Conservation (phyloP, 2,888 invertebrate genomes). For the Schrankia costaestrigalis region DNA sequence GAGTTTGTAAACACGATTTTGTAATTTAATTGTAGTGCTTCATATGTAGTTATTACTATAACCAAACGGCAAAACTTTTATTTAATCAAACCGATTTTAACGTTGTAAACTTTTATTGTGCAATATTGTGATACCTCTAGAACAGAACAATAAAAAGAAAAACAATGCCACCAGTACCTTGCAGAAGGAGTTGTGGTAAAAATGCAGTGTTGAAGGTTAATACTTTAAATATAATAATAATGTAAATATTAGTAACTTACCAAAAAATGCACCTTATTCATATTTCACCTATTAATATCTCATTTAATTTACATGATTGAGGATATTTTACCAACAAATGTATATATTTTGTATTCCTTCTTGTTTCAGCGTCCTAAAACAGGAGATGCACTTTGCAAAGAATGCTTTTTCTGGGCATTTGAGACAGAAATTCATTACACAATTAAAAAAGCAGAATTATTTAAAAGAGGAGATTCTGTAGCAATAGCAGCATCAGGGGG, state of each 20-base stretch:
- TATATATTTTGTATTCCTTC: not conserved
- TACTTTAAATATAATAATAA: not conserved
- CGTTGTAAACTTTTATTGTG: too few species aligned
- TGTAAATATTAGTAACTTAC: not conserved
- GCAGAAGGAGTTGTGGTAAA: conserved; percentile 87
- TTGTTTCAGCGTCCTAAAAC: conserved; percentile 93
- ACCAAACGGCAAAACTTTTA: too few species aligned
- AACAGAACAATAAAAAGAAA: not conserved
- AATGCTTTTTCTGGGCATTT: conserved; percentile 96
- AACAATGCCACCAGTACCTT: conserved; percentile 84
- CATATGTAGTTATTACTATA: too few species aligned
- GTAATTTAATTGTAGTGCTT: too few species aligned
- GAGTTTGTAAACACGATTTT: too few species aligned
- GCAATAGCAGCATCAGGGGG: conserved; percentile 97
- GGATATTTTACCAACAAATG: not conserved
- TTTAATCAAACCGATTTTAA: too few species aligned
- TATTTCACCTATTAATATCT: too few species aligned
- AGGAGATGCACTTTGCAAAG: conserved; percentile 94
- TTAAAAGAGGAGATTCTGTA: conserved; percentile 90
- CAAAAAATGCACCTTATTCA: not conserved
- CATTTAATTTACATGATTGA: too few species aligned
- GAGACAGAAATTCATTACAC: conserved; percentile 97
- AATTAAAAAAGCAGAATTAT: conserved; percentile 89
- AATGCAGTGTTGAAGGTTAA: conserved; percentile 87
- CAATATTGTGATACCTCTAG: too few species aligned